Conservation (phyloP, 2,113 vertebrate species). For the Eira barbara region DNA sequence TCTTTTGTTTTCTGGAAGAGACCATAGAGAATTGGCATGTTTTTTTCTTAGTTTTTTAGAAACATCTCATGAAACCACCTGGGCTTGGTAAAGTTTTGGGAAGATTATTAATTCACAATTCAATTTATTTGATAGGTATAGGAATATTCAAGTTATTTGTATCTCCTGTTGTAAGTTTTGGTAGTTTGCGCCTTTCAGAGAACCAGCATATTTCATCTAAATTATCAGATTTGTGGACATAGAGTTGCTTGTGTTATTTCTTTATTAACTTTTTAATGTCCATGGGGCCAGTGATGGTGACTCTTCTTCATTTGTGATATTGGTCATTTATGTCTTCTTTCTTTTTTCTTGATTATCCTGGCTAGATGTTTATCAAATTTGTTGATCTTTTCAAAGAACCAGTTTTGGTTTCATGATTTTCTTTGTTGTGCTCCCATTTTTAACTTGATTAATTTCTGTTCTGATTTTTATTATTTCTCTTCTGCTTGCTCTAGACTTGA, state of each 20-base stretch:
- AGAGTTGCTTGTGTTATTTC: background rate
- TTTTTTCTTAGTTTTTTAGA: background rate
- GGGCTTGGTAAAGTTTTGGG: background rate
- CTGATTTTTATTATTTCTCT: background rate
- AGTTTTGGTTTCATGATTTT: background rate
- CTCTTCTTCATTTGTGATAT: background rate
- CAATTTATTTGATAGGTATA: background rate
- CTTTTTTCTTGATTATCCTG: background rate
- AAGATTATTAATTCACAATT: background rate
- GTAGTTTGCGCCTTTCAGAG: background rate
- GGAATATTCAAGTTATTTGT: background rate
- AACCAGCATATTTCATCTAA: background rate
- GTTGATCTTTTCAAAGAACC: background rate
- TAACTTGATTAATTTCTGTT: background rate
- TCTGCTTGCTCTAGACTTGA: background rate
- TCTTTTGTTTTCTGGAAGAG: background rate
- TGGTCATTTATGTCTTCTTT: background rate
- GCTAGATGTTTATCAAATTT: background rate
- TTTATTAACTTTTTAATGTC: background rate
- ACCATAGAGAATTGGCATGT: background rate
- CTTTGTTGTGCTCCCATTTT: background rate
- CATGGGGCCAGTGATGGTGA: background rate
- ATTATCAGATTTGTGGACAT: background rate
- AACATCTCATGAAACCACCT: background rate
- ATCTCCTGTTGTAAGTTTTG: background rate